These are phyloP conservation scores for Lepidocolaptes lacrymiger DNA, from an alignment of 2,797 vertebrate genomes.

Conservation along the genomic window DNA sequence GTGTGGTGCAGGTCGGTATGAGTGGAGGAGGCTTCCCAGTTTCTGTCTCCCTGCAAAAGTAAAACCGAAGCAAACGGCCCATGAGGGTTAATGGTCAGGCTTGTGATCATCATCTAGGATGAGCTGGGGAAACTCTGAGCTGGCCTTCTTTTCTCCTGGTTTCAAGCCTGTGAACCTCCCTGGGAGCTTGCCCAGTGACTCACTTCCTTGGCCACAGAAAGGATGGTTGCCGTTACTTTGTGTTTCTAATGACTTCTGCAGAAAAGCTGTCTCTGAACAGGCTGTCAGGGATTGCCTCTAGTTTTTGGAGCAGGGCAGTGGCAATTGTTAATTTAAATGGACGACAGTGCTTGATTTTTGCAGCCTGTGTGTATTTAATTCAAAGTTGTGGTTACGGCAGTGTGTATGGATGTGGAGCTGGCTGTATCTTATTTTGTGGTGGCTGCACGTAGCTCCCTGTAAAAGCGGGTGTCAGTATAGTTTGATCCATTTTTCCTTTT, in stretches of 20 bases:
- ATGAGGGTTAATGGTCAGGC: not conserved
- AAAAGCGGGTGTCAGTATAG: not conserved
- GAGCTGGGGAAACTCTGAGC: conserved; percentile 13
- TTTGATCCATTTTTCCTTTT: not conserved
- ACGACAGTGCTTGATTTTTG: not conserved
- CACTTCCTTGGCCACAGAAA: conserved; percentile 35
- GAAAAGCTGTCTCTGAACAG: not conserved
- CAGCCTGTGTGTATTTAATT: not conserved
- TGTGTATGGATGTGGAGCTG: not conserved
- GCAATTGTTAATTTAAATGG: not conserved
- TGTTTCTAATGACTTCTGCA: conserved; percentile 3
- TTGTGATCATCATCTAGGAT: not conserved
- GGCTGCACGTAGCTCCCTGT: not conserved
- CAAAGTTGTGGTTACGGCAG: not conserved
- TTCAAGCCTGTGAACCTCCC: not conserved
- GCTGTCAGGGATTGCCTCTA: not conserved
- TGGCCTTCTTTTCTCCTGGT: not conserved
- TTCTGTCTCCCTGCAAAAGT: not conserved
- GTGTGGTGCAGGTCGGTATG: fast-evolving
- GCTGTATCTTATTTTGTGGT: not conserved
- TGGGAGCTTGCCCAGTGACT: not conserved
- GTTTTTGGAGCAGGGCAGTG: not conserved
- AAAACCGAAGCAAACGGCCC: not conserved
- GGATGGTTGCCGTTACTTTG: not conserved
- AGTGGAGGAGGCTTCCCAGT: not conserved